Base-by-base conservation (phyloP, 1,140 invertebrate genomes). In the Sycophaga agraensis region DNA sequence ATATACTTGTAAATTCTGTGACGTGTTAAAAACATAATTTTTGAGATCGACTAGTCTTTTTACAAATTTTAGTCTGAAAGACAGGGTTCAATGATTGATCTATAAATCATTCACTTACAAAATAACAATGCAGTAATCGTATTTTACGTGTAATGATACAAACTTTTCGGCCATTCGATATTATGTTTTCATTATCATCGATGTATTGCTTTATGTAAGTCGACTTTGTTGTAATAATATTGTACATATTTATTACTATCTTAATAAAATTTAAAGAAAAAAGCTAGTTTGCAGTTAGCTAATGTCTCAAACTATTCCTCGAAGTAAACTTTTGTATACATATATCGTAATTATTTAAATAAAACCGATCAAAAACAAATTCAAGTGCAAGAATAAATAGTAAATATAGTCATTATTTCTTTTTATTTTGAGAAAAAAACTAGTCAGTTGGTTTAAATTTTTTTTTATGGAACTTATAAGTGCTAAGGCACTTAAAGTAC, bases 401-500 rank as follows among this genome's bases (percentile, higher is more conserved):
- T 31, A 11, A 31, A 31, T 6, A 31, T 31, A 31, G 28, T 31
- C 28, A 31, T 31, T 35, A 17, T 51, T 51, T 11, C 19, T 16
- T 31, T 43, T 43, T 28, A 17, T 28, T 28, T 43, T 55, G 16
- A 43, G 53, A 22, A 5, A 46, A 58, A 48, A 37, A 39, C 21
- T 48, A 34, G 45, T 58, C 42, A 22, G 48, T 58, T 58, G 28
- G 11, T 31, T 31, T 31, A 11, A 31, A 6, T 58, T 39, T 11
- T 56, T 49, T 49, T 24, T 57, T 63, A 43, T 53, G 54, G 46
- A 58, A 63, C 46, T 57, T 43, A 45, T 42, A 58, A 63, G 54
- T 58, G 61, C 61, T 63, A 63, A 63, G 61, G 61, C 61, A 63
- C 61, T 63, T 53, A 56, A 61, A 61, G 59, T 61, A 61, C 43